phyloP scores from a whole-genome alignment of 2,888 invertebrate species.

The Drosophila kanekoi region DNA sequence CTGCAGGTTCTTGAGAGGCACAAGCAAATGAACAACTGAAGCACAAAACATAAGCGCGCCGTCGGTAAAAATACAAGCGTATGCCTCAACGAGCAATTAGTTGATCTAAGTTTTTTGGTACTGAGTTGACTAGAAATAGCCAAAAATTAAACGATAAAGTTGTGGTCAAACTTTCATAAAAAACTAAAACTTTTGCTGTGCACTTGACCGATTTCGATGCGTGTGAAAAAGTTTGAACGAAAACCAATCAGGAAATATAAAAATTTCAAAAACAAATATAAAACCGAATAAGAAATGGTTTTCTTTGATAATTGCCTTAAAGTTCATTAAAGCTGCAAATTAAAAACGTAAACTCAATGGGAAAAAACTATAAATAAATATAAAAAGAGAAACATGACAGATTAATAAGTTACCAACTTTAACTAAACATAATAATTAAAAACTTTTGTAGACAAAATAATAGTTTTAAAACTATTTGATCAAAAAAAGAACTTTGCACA shows the following conservation, averaged over 20 bases:
- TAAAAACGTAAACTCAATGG: not conserved
- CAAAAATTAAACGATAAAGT: constrained; percentile 17
- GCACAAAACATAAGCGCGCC: constrained; percentile 1
- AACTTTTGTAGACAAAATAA: not conserved
- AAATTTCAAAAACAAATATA: not conserved
- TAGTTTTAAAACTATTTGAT: constrained; percentile 11
- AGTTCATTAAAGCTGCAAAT: constrained; percentile 13
- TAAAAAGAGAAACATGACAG: not conserved
- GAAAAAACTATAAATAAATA: not conserved
- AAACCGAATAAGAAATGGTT: constrained; percentile 11
- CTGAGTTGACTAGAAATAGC: not conserved
- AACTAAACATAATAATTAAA: not conserved
- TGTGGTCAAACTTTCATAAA: constrained; percentile 24
- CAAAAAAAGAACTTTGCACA: constrained; percentile 1
- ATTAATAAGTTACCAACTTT: not conserved
- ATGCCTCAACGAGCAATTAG: not conserved
- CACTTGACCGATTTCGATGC: constrained; percentile 26
- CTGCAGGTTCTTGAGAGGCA: constrained; percentile 13
- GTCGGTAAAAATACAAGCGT: constrained; percentile 14
- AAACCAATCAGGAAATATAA: constrained; percentile 4
- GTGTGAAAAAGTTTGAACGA: constrained; percentile 12
- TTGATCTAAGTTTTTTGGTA: constrained; percentile 3
- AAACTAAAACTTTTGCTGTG: constrained; percentile 24
- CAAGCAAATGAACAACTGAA: not conserved
- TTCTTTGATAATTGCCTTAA: constrained; percentile 1